Evolutionary conservation across 2,888 invertebrate genomes (phyloP).

Genomic region (Troides oblongomaculatus): DNA sequence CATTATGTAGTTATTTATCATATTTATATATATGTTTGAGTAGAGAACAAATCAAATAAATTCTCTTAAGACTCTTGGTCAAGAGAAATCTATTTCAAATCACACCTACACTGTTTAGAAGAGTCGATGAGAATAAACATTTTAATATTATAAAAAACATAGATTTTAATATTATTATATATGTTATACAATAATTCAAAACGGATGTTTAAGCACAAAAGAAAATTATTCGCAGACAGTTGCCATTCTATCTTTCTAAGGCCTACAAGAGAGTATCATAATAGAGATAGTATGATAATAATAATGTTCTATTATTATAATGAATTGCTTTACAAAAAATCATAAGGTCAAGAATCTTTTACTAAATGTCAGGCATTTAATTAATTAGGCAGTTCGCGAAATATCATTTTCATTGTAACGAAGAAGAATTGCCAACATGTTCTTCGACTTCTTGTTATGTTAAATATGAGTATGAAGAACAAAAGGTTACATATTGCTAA

Average conservation of each 20-base stretch:
- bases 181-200: no score
- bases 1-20: slow-evolving; percentile 9
- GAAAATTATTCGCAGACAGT: not conserved
- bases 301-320: slow-evolving; percentile 23
- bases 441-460: slow-evolving; percentile 7
- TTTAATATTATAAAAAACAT: no score
- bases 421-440: slow-evolving; percentile 16
- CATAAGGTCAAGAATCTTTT: slow-evolving; percentile 28
- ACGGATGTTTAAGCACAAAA: not conserved
- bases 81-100: not conserved
- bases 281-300: slow-evolving; percentile 9
- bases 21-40: not conserved
- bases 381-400: slow-evolving; percentile 20
- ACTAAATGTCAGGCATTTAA: slow-evolving; percentile 28
- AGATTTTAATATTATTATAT: no score
- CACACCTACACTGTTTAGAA: not conserved
- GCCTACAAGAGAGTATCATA: slow-evolving; percentile 17
- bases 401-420: slow-evolving; percentile 25
- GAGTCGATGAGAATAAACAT: no score
- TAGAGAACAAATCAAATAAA: not conserved
- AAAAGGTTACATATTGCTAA: slow-evolving; percentile 13
- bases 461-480: not conserved
- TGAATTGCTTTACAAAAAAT: slow-evolving; percentile 23
- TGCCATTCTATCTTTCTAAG: not conserved
- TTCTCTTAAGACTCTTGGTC: not conserved